Base-by-base conservation (phyloP, 2,888 invertebrate genomes). In the Tupiocoris notatus region DNA sequence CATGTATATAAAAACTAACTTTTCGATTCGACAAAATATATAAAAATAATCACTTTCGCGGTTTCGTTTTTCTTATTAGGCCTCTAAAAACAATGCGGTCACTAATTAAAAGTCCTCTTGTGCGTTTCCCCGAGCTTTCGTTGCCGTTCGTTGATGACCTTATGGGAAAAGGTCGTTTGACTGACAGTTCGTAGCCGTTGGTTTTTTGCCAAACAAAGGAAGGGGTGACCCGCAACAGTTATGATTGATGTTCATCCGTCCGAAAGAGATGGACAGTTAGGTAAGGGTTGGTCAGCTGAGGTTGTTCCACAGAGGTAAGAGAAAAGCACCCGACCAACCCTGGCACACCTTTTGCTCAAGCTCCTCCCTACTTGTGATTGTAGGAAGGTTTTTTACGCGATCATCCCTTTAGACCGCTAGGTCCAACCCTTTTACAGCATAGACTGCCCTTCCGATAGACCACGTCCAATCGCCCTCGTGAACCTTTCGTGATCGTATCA, bases 201-300 rank as follows among this genome's bases (percentile, higher is more conserved):
- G 70, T 1, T 39, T 22, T 21, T 6, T 3, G 7, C 16, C 63
- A 2, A 18, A 22, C 21, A 1, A n/a, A 6, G 63, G n/a, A 73
- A 64, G 75, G 65, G 75, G 63, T 64, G 64, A 18, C 20, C 73
- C 22, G 73, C 63, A 73, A 70, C 70, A 65, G 75, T 64, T 65
- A 57, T 75, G 75, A 75, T 75, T 75, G 75, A 75, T 75, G 75
- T 24, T 65, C 75, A 57, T 56, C 57, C 54, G 18, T n/a, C 24
- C 65, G 65, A 56, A 25, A 75, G 64, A 74, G 75, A 75, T 75
- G 75, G 75, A 65, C 65, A 75, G 58, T 70, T 17, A 59, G 61
- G 22, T 16, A 25, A 39, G 23, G 64, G 65, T 65, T 56, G 73
- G 73, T 63, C 73, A 63, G 56, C 63, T 9, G 17, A 18, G 59